Base-by-base conservation (phyloP, 2,113 vertebrate species). In the Hystrix brachyura region DNA sequence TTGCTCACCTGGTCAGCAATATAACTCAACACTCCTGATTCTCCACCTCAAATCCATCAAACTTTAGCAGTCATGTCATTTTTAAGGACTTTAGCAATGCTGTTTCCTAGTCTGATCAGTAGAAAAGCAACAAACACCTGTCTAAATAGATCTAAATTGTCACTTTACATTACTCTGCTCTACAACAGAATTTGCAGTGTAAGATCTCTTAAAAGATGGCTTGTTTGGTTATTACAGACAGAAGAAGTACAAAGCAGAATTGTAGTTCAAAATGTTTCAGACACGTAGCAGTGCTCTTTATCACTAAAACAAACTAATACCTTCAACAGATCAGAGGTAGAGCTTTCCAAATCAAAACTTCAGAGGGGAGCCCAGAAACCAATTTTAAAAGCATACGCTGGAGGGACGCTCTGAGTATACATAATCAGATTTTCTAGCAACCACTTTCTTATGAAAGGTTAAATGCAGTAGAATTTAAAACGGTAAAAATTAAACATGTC, bases 381-480 rank as follows among this genome's bases (percentile, higher is more conserved):
- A 96, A 32, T 79, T 97, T 91, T 81, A 96, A 79, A 82, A 95
- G 18, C 8, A 53, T 86, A 60, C 67, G 32, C 46, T 94, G 94
- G 59, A 13, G 2, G 87, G n/a, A 55, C 1, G 87, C 38, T 95
- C 25, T 95, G 59, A 88, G 6, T 17, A 21, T 82, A 71, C 96
- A 55, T 94, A 67, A 85, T 95, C 74, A 72, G n/a, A 60, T 84
- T 91, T 96, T 17, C 87, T 96, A 86, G 84, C 84, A 91, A 90
- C 95, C 86, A 71, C 18, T 60, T 97, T 94, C 48, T 92, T 82
- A 51, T 34, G 38, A 62, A 96, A 62, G 48, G 5, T 92, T 48
- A 48, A 94, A 64, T 91, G 29, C 48, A 94, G 76, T 51, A 57
- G 27, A 95, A 93, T 91, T 87, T 86, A 67, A 95, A 96, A 25